Percentiles rank a stretch among this genome's conserved stretches.
Conservation (phyloP, 2,888 invertebrate genomes). For the Thereva nobilitata region DNA sequence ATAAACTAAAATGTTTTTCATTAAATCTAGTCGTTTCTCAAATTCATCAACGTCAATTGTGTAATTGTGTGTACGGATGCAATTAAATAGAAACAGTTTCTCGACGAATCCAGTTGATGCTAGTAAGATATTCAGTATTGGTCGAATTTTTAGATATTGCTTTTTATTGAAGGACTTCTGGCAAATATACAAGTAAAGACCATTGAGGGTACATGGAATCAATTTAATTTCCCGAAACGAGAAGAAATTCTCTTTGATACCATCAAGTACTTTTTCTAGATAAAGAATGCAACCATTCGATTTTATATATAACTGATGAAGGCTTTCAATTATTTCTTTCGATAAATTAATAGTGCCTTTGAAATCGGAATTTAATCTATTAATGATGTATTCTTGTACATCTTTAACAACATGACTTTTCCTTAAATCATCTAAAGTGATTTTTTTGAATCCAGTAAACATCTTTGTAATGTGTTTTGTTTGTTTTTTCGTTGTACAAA, state of each 20-base stretch:
- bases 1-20: conserved; percentile 64
- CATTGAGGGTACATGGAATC: conserved; percentile 94
- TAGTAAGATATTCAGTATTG: conserved; percentile 82
- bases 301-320: conserved; percentile 94
- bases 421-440: conserved; percentile 87
- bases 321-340: conserved; percentile 88
- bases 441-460: conserved; percentile 88
- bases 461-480: conserved; percentile 80
- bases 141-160: conserved; percentile 84
- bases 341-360: conserved; percentile 86
- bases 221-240: conserved; percentile 88
- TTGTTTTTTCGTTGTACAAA: conserved; percentile 85
- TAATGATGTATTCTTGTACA: conserved; percentile 92
- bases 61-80: conserved; percentile 78
- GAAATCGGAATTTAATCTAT: conserved; percentile 86
- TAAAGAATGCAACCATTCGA: conserved; percentile 92
- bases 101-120: conserved; percentile 86
- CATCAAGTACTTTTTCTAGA: conserved; percentile 85
- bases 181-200: conserved; percentile 92
- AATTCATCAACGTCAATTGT: conserved; percentile 80
- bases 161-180: conserved; percentile 89
- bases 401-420: conserved; percentile 90
- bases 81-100: conserved; percentile 78
- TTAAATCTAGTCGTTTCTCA: conserved; percentile 73
- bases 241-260: conserved; percentile 91